Evolutionary conservation across 1,140 invertebrate genomes (phyloP), one percentile per base, ranked within the genome.

Genomic region (Antheraea mylitta): DNA sequence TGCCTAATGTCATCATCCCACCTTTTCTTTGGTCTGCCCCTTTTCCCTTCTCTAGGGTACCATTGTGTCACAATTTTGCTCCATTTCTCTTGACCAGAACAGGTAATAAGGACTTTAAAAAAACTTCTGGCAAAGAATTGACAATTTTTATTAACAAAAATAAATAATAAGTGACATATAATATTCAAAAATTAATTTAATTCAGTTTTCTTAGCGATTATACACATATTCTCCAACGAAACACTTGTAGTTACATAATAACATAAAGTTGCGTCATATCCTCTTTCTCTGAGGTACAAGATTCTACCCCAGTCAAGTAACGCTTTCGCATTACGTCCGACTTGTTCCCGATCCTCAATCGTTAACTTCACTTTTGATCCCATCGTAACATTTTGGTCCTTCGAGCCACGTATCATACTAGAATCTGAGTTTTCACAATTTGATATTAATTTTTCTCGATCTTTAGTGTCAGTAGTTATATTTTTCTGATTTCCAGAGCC

Each of bases 201-300:
- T 18, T 19, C 37, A 45, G 36, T 19, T 66, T 73, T 77, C 18
- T 60, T 76, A 11, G 95, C 96, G 19, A 97, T 81, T 36, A 97
- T 93, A 76, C 96, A 96, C 62, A 96, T 93, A 92, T 98, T 98
- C 89, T 98, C 97, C 13, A 95, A 92, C 0, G 97, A 96, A 4
- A 96, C 87, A 38, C 93, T 83, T 7, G 83, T 75, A 19, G 94
- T 87, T 48, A 96, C 95, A 81, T 96, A 97, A 79, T 94, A 92
- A 74, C 94, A 91, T 19, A 97, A 88, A 0, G 89, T 80, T 66
- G 94, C 93, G 3, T 94, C 75, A 78, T 96, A 96, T 16, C 94
- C 94, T 30, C 93, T 69, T 0, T 87, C 78, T 64, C 92, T 80
- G 53, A 98, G 86, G 86, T 94, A 95, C 16, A 93, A 77, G n/a